Evolutionary conservation across 2,888 invertebrate genomes (phyloP).

Genomic region (Nephrocerus scutellatus): DNA sequence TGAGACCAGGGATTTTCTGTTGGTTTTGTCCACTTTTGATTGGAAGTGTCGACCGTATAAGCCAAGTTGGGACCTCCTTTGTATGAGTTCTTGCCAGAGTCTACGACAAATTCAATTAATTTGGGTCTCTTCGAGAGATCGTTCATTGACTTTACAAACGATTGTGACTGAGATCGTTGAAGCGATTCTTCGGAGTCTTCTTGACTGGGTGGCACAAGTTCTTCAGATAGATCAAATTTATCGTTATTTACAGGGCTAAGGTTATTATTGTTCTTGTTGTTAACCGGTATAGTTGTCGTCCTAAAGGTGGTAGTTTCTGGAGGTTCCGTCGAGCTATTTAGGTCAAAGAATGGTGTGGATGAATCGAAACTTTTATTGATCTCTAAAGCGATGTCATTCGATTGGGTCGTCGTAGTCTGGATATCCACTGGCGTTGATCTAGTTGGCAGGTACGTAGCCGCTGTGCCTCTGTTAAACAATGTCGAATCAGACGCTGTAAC

Average conservation of each 20-base stretch:
- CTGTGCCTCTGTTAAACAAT: slow-evolving; percentile 34
- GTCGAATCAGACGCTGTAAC: slow-evolving; percentile 32
- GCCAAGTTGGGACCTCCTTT: slow-evolving; percentile 6
- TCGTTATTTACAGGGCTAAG: slow-evolving; percentile 5
- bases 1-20: slow-evolving; percentile 47
- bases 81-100: slow-evolving; percentile 16
- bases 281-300: slow-evolving; percentile 15
- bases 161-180: slow-evolving; percentile 64
- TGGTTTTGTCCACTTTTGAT: slow-evolving; percentile 27
- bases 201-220: slow-evolving; percentile 45
- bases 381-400: slow-evolving; percentile 58
- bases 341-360: slow-evolving; percentile 30
- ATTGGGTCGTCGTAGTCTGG: slow-evolving; percentile 50
- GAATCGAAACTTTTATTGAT: slow-evolving; percentile 35
- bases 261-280: too few relatives aligned
- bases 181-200: slow-evolving; percentile 61
- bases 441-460: slow-evolving; percentile 41
- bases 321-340: slow-evolving; percentile 37
- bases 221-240: slow-evolving; percentile 38
- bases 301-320: slow-evolving; percentile 46
- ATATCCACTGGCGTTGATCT: slow-evolving; percentile 34
- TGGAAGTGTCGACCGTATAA: slow-evolving; percentile 4
- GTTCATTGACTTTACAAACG: slow-evolving; percentile 57
- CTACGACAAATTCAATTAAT: slow-evolving; percentile 11
- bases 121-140: slow-evolving; percentile 23